Evolutionary conservation across 2,797 vertebrate species (phyloP), one percentile per base, ranked within the genome.

Genomic region (Cyclopterus lumpus): DNA sequence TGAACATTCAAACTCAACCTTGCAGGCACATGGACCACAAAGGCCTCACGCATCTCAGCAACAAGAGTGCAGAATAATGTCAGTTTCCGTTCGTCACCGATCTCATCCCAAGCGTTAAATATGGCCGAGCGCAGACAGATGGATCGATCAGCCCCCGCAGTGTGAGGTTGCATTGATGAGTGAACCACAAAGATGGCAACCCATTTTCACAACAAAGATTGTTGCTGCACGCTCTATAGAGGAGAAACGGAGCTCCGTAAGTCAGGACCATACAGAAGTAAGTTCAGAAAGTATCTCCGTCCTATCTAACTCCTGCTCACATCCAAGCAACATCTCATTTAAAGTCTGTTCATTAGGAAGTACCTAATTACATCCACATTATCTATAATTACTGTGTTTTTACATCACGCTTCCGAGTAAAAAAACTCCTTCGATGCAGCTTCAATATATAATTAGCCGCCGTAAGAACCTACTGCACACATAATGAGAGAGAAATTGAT

Each of bases 351-450:
- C 89, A 86, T 92, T 91, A 93, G 81, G 72, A 88, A 86, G 83
- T 79, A 86, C 77, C 84, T 89, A 93, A 94, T 94, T 94, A 93
- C 90, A 81, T 73, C 83, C 81, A 86, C 85, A 91, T 93, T 91
- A 93, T 93, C 89, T 92, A 87, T 93, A 93, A 94, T 94, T 92
- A 93, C 84, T 63, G 81, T 88, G 88, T 91, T 93, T 92, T 88
- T 85, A 91, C 84, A 88, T 86, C 85, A 85, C 64, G 32, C 84
- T 82, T 89, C 53, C 40, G 20, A 80, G 91, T 93, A n/a, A n/a
- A 93, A 90, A 92, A 93, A 89, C 67, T 84, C 76, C 61, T 83
- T 89, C 78, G 75, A 82, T 79, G 67, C 53, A 55, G 84, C 83
- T 86, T 86, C 68, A 55, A 48, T 80, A 81, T 89, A 80, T 93